Evolutionary conservation across 2,888 invertebrate genomes (phyloP), one percentile per base, ranked within the genome.

Genomic region (Hydroisotoma schaefferi): DNA sequence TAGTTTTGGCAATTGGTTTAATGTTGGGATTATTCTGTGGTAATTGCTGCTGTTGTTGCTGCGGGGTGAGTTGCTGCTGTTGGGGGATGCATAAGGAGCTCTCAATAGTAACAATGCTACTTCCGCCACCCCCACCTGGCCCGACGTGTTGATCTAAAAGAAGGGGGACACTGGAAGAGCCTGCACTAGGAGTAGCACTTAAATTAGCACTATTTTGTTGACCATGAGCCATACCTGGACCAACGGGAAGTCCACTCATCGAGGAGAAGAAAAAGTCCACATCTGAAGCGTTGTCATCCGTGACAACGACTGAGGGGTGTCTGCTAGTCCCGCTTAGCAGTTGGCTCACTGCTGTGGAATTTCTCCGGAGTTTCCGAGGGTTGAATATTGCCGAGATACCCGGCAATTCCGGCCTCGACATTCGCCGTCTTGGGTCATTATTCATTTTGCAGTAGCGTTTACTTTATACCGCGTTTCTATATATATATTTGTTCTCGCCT

Each of bases 381-480:
- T 88, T 87, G 78, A 88, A 88, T 75, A 88, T 88, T 70, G 88
- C 87, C 70, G 87, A 85, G 78, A 88, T 83, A 61, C 70, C 70
- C 58, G 67, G 58, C 60, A 70, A 52, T 56, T 70, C 70, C 62
- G 69, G 71, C 58, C 69, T 68, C 54, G 72, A 72, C 60, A 72
- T 67, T 53, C 72, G 69, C 48, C 72, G 66, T 63, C 67, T 67
- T 59, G 67, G 68, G 66, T 67, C 68, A 69, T 69, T 68, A 68
- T 68, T 69, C 65, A 65, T 69, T 61, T 55, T 66, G 57, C 62
- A 43, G 10, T n/a, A n/a, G n/a, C n/a, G n/a, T n/a, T n/a, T n/a
- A n/a, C n/a, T n/a, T n/a, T n/a, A n/a, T n/a, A n/a, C n/a, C n/a
- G n/a, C n/a, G n/a, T n/a, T n/a, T n/a, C n/a, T n/a, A n/a, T n/a